A percentile compares a stretch with the other conserved stretches of the same genome.
These are phyloP conservation scores for Phragmatobia fuliginosa DNA, from an alignment of 2,888 invertebrate species.

Conservation along the genomic window DNA sequence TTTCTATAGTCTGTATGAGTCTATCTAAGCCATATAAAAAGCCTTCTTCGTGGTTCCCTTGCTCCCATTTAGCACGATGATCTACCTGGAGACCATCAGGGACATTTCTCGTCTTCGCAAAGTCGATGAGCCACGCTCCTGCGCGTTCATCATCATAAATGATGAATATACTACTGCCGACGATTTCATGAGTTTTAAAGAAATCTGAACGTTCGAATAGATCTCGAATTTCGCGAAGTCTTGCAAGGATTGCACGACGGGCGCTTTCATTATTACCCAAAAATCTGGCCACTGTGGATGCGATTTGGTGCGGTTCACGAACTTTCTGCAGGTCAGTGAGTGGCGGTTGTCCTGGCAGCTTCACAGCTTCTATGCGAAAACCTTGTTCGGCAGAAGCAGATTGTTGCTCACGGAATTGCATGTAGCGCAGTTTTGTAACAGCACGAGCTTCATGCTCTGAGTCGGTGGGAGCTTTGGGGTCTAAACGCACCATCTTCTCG, in stretches of 20 bases:
- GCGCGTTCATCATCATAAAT: conserved; percentile 95
- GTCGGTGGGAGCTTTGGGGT: conserved; percentile 93
- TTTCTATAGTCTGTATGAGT: conserved; percentile 90
- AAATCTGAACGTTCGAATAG: conserved; percentile 94
- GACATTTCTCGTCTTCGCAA: conserved; percentile 95
- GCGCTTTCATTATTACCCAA: conserved; percentile 89
- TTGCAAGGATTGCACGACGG: conserved; percentile 89
- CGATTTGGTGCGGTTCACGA: conserved; percentile 91
- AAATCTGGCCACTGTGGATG: conserved; percentile 91
- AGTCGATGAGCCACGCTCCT: conserved; percentile 98
- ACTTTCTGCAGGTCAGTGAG: conserved; percentile 96
- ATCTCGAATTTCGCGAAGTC: conserved; percentile 91
- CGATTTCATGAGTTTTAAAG: conserved; percentile 96
- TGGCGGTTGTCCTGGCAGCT: conserved; percentile 93
- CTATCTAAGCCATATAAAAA: conserved; percentile 97
- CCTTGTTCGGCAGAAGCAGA: conserved; percentile 97
- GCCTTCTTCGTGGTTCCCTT: conserved; percentile 99
- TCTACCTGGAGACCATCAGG: conserved; percentile 90
- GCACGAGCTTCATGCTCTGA: conserved; percentile 93
- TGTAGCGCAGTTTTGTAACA: conserved; percentile 98
- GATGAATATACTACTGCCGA: conserved; percentile 97
- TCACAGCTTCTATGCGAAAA: conserved; percentile 98
- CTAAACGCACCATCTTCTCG: conserved; percentile 97
- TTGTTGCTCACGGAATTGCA: conserved; percentile 97
- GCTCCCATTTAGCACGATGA: conserved; percentile 94